Conservation (phyloP, 2,888 invertebrate species). For the Adela reaumurella region DNA sequence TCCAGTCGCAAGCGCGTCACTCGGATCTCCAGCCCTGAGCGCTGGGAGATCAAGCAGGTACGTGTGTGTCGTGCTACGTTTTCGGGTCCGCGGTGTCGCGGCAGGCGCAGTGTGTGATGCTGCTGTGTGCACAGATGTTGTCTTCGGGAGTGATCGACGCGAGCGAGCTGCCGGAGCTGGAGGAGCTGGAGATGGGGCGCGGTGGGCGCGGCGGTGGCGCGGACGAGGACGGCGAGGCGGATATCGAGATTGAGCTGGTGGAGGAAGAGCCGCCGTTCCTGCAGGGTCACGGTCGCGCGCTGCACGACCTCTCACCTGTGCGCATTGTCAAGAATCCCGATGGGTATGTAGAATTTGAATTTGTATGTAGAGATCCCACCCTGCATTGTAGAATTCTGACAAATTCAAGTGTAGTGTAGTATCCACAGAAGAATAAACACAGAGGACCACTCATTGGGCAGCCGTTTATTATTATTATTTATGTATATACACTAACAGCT, state of each 20-base stretch:
- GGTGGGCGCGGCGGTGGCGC: too few relatives aligned
- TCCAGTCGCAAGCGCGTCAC: constrained; percentile 81
- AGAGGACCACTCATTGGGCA: too few relatives aligned
- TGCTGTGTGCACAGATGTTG: constrained; percentile 67
- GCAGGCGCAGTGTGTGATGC: too few relatives aligned
- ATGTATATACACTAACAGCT: too few relatives aligned
- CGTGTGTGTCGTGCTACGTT: too few relatives aligned
- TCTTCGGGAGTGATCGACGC: constrained; percentile 89
- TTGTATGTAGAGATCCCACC: too few relatives aligned
- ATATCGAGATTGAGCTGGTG: constrained; percentile 95
- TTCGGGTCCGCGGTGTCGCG: too few relatives aligned
- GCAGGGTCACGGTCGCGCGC: constrained; percentile 85
- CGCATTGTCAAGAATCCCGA: constrained; percentile 98
- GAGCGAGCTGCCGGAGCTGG: constrained; percentile 94
- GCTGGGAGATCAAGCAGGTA: constrained; percentile 95
- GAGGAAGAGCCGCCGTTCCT: constrained; percentile 99
- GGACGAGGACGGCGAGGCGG: constrained; percentile 96
- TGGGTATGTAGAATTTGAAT: too few relatives aligned
- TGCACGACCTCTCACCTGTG: constrained; percentile 91
- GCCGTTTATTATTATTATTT: too few relatives aligned
- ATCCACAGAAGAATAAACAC: too few relatives aligned
- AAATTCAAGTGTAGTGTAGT: too few relatives aligned
- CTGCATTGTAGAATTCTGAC: too few relatives aligned
- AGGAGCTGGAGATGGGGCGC: constrained; percentile 94
- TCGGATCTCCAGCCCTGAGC: constrained; percentile 91